Evolutionary conservation across 2,113 vertebrate species (phyloP).

Genomic region (Atrichornis clamosus): DNA sequence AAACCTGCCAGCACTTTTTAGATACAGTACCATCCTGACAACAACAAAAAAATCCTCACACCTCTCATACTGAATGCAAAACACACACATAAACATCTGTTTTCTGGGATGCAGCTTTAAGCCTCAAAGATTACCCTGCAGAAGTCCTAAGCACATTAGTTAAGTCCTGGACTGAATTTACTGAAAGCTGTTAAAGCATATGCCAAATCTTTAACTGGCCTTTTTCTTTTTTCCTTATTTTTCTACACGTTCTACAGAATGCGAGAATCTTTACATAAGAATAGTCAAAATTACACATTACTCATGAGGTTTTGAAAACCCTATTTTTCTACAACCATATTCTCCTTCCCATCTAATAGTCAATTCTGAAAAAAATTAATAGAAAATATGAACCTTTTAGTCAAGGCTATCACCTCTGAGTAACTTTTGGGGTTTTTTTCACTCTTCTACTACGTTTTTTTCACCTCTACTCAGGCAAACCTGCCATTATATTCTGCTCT

Average conservation of each 20-base stretch:
- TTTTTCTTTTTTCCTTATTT: background rate
- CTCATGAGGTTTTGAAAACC: background rate
- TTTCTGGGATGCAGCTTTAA: background rate
- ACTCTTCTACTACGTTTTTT: background rate
- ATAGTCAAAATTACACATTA: background rate
- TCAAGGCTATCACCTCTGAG: background rate
- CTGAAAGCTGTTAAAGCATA: background rate
- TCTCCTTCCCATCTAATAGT: background rate
- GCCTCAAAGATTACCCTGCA: background rate
- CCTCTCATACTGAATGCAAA: background rate
- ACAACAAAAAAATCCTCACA: background rate
- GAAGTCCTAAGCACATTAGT: background rate
- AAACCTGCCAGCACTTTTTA: background rate
- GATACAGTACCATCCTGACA: background rate
- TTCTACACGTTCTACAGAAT: background rate
- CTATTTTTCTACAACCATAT: background rate
- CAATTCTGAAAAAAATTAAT: rapidly evolving
- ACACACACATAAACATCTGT: rapidly evolving
- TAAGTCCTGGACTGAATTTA: background rate
- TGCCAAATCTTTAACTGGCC: background rate
- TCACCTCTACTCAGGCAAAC: background rate
- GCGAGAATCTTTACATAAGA: background rate
- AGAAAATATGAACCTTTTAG: background rate
- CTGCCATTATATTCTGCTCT: background rate
- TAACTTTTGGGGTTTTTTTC: background rate